Evolutionary conservation across 2,113 vertebrate species (phyloP).

Genomic region (human (Homo sapiens)): DNA sequence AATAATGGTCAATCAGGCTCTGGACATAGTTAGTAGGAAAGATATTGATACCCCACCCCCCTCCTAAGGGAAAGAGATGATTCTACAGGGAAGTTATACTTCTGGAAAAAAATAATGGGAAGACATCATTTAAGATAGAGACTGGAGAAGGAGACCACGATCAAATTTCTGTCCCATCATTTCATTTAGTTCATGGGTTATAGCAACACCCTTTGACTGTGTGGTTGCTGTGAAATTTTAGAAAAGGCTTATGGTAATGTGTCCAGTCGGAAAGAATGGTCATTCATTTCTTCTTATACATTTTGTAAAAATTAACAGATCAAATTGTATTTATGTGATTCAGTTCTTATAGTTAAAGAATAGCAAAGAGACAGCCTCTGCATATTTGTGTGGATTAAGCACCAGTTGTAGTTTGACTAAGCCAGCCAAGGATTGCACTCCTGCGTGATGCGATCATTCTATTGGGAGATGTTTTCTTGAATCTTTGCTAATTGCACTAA

Average conservation of each 20-base stretch:
- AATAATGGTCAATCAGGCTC: background rate
- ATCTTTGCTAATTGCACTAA: constrained; percentile 21
- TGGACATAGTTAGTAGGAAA: background rate
- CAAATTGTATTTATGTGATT: background rate
- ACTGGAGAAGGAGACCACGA: background rate
- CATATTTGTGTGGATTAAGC: background rate
- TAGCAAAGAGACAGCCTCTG: background rate
- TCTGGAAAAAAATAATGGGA: background rate
- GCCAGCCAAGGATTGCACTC: background rate
- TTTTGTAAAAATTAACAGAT: background rate
- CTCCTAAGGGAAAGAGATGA: background rate
- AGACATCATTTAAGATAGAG: background rate
- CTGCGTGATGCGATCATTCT: background rate
- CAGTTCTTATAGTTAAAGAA: background rate
- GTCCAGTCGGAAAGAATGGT: background rate
- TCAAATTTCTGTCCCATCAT: background rate
- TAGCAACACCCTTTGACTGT: background rate
- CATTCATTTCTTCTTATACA: background rate
- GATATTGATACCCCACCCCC: background rate
- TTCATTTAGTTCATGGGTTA: background rate
- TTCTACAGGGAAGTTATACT: background rate
- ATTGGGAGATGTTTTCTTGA: background rate
- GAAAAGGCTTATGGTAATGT: background rate
- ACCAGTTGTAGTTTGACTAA: background rate
- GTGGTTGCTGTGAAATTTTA: constrained; percentile 3